Conservation (phyloP, 1,140 invertebrate species). For the Neuroterus valhalla region DNA sequence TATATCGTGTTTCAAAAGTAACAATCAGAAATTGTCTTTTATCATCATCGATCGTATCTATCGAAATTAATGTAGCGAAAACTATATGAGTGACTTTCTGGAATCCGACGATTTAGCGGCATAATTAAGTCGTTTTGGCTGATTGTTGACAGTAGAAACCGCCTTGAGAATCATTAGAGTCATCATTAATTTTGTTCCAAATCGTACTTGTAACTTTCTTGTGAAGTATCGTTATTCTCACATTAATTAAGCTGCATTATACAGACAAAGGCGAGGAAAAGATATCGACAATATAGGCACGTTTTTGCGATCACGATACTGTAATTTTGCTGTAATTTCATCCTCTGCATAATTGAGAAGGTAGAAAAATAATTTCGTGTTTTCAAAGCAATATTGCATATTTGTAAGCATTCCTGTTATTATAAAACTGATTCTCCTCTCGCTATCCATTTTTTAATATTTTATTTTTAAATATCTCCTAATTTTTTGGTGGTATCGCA, state of each 20-base stretch:
- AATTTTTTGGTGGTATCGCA: too few relatives aligned
- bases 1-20: background rate
- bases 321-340: background rate
- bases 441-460: too few relatives aligned
- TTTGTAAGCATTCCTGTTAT: too few relatives aligned
- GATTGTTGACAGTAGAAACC: slow-evolving; percentile 47
- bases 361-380: too few relatives aligned
- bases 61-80: slow-evolving; percentile 20
- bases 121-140: slow-evolving; percentile 53
- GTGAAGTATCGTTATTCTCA: slow-evolving; percentile 49
- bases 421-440: too few relatives aligned
- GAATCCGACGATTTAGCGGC: slow-evolving; percentile 45
- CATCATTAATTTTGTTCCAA: slow-evolving; percentile 54
- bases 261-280: slow-evolving; percentile 12
- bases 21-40: background rate
- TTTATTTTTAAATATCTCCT: too few relatives aligned
- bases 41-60: slow-evolving; percentile 3
- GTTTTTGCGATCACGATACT: background rate
- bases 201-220: slow-evolving; percentile 45
- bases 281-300: background rate
- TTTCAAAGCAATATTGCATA: too few relatives aligned
- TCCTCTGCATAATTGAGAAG: background rate
- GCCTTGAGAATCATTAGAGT: slow-evolving; percentile 50
- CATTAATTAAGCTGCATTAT: slow-evolving; percentile 39
- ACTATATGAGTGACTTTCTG: slow-evolving; percentile 42